Base-by-base conservation (phyloP, 2,113 vertebrate species). In the Furnarius figulus region DNA sequence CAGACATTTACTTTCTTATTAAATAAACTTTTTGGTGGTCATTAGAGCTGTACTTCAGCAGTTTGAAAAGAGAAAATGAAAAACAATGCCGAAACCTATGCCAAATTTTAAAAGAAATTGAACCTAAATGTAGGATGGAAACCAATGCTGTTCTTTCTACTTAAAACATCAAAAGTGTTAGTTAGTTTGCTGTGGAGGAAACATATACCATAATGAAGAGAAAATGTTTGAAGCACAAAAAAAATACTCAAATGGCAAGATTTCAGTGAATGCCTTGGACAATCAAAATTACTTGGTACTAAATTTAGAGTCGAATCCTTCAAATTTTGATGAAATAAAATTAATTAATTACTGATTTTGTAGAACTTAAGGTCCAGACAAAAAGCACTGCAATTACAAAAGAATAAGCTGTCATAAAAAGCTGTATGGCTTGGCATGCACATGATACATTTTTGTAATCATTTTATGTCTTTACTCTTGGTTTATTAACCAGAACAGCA, bases 141-240 rank as follows among this genome's bases (percentile, higher is more conserved):
- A 90, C 35, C 3, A 5, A 12, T 87, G 20, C 55, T 74, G 27
- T 85, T 35, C 47, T 88, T 67, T 85, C 50, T 79, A 44, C 66
- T 94, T 90, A 52, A 53, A 87, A 74, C 55, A 83, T 71, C 74
- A 81, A 62, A 88, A 75, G 33, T 93, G 25, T 76, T 71, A 72
- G 24, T 70, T 90, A 70, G 65, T 91, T 92, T 82, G 16, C 87
- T 92, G 30, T 87, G 82, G 58, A 92, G 47, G 50, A 90, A 90
- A 78, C 33, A 37, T 65, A 40, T 5, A 52, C 35, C 31, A 49
- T 72, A 65, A 89, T 59, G 65, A 94, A 86, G 39, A 86, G 47
- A 83, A 80, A 94, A 73, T 53, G 10, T 55, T 73, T 58, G 59
- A 81, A 90, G 21, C 16, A 12, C 50, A 78, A 76, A 66, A 47